Evolutionary conservation across 2,888 invertebrate species (phyloP).

Genomic region (Caenorhabditis angaria): DNA sequence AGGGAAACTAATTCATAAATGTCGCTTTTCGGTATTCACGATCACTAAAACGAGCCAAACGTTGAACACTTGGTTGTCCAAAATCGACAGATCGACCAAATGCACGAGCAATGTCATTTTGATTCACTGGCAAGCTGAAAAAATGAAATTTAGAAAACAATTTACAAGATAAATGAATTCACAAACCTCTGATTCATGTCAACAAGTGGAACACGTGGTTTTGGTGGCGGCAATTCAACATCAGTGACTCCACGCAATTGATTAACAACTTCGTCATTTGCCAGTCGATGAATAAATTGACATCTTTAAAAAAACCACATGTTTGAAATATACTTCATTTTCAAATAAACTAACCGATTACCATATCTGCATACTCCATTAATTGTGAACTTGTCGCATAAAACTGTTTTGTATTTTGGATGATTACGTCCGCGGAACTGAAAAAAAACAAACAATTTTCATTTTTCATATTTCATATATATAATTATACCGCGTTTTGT

Average conservation of each 20-base stretch:
- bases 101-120: conserved; percentile 23
- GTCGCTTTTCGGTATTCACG: background rate
- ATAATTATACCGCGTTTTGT: conserved; percentile 38
- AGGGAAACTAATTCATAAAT: background rate
- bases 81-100: conserved; percentile 18
- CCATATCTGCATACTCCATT: conserved; percentile 53
- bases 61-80: background rate
- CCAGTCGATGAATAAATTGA: conserved; percentile 45
- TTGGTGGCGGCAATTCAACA: background rate
- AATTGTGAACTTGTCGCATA: conserved; percentile 57
- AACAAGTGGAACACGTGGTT: background rate
- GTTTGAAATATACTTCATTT: background rate
- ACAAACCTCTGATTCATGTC: conserved; percentile 10
- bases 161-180: background rate
- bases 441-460: conserved; percentile 14
- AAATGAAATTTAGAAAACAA: background rate
- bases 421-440: conserved; percentile 57
- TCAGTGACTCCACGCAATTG: conserved; percentile 13
- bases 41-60: background rate
- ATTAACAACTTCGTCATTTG: conserved; percentile 23
- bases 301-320: conserved; percentile 21
- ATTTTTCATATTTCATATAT: background rate
- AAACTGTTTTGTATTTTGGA: conserved; percentile 62
- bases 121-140: conserved; percentile 24
- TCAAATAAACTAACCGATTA: conserved; percentile 12